Conservation (phyloP, 2,113 vertebrate genomes). For the Callipepla californica region DNA sequence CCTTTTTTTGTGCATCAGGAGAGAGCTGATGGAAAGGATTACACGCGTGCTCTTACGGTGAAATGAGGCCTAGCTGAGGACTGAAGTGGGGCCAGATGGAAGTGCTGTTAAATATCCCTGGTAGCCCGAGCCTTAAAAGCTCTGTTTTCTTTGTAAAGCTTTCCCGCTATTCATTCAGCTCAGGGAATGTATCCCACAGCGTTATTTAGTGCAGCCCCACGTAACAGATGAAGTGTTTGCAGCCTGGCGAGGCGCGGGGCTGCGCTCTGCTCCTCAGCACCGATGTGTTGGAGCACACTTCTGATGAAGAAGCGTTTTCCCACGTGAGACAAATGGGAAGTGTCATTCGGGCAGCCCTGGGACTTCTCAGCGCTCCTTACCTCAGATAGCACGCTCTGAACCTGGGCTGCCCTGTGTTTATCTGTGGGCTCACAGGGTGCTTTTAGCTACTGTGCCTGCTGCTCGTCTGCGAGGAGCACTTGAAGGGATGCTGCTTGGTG, state of each 20-base stretch:
- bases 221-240: not conserved
- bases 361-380: not conserved
- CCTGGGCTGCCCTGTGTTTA: not conserved
- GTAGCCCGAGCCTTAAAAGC: not conserved
- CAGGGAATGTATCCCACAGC: not conserved
- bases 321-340: not conserved
- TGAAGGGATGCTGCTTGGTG: constrained; percentile 3
- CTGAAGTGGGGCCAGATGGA: constrained; percentile 10
- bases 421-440: not conserved
- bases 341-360: not conserved
- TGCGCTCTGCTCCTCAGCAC: not conserved
- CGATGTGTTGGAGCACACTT: accelerated
- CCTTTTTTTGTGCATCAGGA: not conserved
- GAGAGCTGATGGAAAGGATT: not conserved
- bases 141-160: constrained; percentile 33
- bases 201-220: not conserved
- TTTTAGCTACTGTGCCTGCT: constrained; percentile 24
- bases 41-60: not conserved
- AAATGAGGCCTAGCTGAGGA: not conserved
- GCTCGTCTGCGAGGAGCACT: constrained; percentile 13
- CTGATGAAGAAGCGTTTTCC: not conserved
- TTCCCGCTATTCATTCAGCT: not conserved
- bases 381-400: not conserved
- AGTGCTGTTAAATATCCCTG: not conserved
- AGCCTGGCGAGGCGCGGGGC: accelerated